phyloP scores from a whole-genome alignment of 2,888 invertebrate species.

The Spialia ferax region DNA sequence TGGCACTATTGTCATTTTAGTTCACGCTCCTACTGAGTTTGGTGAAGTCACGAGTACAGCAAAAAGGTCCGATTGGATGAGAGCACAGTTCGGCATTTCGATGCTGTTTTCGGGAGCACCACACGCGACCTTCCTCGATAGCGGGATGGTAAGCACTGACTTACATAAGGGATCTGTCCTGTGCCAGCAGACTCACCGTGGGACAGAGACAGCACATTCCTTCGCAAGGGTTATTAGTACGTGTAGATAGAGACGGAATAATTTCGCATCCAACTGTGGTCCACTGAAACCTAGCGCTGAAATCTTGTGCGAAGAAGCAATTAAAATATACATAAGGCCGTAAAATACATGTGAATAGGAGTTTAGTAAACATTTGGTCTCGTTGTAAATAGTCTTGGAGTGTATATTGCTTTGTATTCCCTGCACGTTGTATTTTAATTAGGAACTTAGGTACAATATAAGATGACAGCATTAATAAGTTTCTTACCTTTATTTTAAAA shows the following conservation, averaged over 20 bases:
- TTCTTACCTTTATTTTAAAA: neutral
- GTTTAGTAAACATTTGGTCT: conserved; percentile 68
- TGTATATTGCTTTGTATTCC: conserved; percentile 19
- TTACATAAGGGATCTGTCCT: conserved; percentile 83
- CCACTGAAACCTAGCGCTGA: conserved; percentile 65
- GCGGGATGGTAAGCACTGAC: conserved; percentile 71
- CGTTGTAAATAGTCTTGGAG: conserved; percentile 53
- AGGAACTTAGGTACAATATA: conserved; percentile 16
- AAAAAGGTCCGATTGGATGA: conserved; percentile 34
- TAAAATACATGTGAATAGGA: conserved; percentile 62
- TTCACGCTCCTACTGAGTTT: conserved; percentile 59
- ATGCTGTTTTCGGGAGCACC: conserved; percentile 48
- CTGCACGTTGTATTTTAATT: conserved; percentile 28
- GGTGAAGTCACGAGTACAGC: conserved; percentile 39
- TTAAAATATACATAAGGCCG: conserved; percentile 80
- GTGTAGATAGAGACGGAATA: conserved; percentile 71
- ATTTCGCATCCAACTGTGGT: conserved; percentile 68
- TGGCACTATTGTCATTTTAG: conserved; percentile 53
- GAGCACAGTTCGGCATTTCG: conserved; percentile 63
- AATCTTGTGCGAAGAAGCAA: conserved; percentile 82
- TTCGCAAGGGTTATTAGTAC: conserved; percentile 71
- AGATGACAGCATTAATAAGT: neutral
- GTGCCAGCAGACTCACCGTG: conserved; percentile 69
- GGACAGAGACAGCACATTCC: conserved; percentile 70
- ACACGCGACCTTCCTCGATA: conserved; percentile 60